Percentiles rank a stretch among this genome's conserved stretches.
Conservation (phyloP, 2,888 invertebrate species). For the Tinea semifulvella region DNA sequence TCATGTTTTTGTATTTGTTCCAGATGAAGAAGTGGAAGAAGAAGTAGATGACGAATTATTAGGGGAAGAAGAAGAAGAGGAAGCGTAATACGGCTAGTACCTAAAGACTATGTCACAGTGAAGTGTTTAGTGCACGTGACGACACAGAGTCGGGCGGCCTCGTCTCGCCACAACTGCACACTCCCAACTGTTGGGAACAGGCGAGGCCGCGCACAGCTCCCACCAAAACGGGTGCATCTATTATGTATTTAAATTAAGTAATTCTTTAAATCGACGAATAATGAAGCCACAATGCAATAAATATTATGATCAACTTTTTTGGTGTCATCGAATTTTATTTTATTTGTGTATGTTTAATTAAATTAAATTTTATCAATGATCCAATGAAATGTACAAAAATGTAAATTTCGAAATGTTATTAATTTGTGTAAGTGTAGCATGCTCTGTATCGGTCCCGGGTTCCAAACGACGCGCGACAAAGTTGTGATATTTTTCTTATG, state of each 20-base stretch:
- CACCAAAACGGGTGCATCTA: conserved; percentile 61
- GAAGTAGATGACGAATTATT: conserved; percentile 61
- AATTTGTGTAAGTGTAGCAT: conserved; percentile 57
- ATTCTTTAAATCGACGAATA: background rate
- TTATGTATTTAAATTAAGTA: conserved; percentile 52
- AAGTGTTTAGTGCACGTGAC: conserved; percentile 64
- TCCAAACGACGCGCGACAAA: conserved; percentile 50
- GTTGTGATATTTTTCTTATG: conserved; percentile 59
- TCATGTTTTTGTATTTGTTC: conserved; percentile 26
- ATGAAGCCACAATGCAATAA: conserved; percentile 6
- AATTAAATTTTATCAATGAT: conserved; percentile 45
- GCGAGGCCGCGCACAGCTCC: conserved; percentile 55
- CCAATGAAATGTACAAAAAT: conserved; percentile 65
- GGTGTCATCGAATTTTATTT: conserved; percentile 19
- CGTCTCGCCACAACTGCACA: conserved; percentile 57
- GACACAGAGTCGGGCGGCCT: conserved; percentile 53
- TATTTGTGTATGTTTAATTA: background rate
- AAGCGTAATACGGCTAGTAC: conserved; percentile 63
- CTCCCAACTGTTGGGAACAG: conserved; percentile 50
- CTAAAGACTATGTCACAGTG: conserved; percentile 68
- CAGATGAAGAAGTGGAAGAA: conserved; percentile 65
- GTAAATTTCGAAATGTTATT: conserved; percentile 59
- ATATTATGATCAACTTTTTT: background rate
- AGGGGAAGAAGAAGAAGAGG: conserved; percentile 62
- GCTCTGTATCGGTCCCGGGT: conserved; percentile 53